Evolutionary conservation across 2,797 vertebrate genomes (phyloP), one percentile per base, ranked within the genome.

Genomic region (Momotus momota): DNA sequence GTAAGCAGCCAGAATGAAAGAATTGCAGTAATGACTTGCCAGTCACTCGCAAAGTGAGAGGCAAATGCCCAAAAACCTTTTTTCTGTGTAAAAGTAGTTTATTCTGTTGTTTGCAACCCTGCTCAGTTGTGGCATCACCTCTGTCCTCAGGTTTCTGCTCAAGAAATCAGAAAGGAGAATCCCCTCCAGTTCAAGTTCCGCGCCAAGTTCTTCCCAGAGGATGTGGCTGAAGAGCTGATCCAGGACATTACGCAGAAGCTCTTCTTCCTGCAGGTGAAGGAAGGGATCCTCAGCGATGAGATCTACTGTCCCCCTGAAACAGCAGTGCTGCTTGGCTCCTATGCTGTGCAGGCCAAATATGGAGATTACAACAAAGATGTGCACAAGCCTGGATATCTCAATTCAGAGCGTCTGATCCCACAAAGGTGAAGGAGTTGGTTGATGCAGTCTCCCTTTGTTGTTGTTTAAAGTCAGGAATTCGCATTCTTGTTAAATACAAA

Each of bases 171-270:
- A 97, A 99, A 99, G 96, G 99, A 99, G 91, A 99, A 98, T 94
- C 99, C 99, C 0, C 98, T 99, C 19, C 99, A 99, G 95, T 99
- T 99, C 97, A 99, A 98, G 97, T 99, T 99, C 90, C 98, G 99
- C 72, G 98, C 98, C 96, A 99, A 99, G 95, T 99, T 99, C 98
- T 99, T 99, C 96, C 99, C 99, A 0, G 99, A 99, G 90, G 99
- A 99, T 4, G 99, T 99, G 84, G 72, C 99, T 0, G 99, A 99
- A 93, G 99, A 99, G 96, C 98, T 99, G 94, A 99, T 99, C 97
- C 99, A 99, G 98, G 99, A 99, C 75, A 98, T 99, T 97, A 99
- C 99, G 1, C 99, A 99, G 98, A 99, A 99, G 98, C 99, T 99
- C 4, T 99, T 99, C 98, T 99, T 99, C 97, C 98, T 99, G 62